Evolutionary conservation across 2,797 vertebrate species (phyloP), one percentile per base, ranked within the genome.

Genomic region (Mus caroli): DNA sequence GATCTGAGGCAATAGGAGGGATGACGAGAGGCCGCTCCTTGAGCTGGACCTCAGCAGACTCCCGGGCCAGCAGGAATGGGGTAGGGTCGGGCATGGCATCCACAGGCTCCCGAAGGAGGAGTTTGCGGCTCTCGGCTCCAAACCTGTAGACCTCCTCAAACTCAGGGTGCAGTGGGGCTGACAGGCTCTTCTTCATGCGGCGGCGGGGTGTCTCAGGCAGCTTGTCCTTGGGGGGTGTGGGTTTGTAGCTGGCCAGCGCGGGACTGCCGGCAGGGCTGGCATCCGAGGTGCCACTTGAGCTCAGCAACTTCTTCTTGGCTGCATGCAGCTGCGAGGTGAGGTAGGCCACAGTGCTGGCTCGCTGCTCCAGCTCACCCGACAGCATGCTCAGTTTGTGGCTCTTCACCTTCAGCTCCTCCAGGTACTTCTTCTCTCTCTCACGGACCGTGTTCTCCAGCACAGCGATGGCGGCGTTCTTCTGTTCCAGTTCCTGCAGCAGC

Each of bases 71-170:
- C 78, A 99, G 98, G 90, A 99, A 99, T 0, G 99, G 99, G 0
- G 99, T 99, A 80, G 99, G 99, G 97, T 99, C 99, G 0, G 99
- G 99, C 99, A 99, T 99, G 97, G 99, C 99, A 19, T 99, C 99
- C 37, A 99, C 98, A 0, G 99, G 97, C 97, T 99, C 99, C 24
- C 99, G 98, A 60, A 99, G 93, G 13, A 99, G 98, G 84, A 99
- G 98, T 88, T 99, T 99, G n/a, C 99, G 98, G 73, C 99, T 98
- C 6, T 99, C 99, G 0, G 99, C 90, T 3, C 99, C 99, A 11
- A 99, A 98, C 90, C 99, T 98, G 98, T 99, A 99, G 97, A 99
- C 99, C 98, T 99, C 99, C 4, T 99, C 99, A 22, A 99, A 98
- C 97, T 99, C 99, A 0, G 99, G 99, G 98, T 99, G 99, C 85